Evolutionary conservation across 2,113 vertebrate species (phyloP).

Genomic region (Eubucco bourcierii): DNA sequence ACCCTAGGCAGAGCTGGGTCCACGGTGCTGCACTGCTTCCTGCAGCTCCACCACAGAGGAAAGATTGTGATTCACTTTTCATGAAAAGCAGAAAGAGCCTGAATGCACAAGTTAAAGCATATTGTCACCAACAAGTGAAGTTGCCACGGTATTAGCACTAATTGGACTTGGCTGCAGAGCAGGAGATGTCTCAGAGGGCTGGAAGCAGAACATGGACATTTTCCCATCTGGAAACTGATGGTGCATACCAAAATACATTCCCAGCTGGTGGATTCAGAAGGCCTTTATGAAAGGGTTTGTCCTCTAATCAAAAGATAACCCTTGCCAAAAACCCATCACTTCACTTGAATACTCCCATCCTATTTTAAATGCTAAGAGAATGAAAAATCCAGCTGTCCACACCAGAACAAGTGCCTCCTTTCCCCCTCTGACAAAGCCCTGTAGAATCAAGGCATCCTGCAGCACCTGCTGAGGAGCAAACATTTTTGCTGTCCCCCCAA

Average conservation of each 20-base stretch:
- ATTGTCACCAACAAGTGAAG: conserved; percentile 49
- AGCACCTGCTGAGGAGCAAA: not conserved
- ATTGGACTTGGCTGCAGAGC: conserved; percentile 51
- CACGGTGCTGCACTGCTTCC: not conserved
- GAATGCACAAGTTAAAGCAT: conserved; percentile 32
- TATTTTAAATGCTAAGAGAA: conserved; percentile 2
- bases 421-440: not conserved
- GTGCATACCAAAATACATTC: conserved; percentile 42
- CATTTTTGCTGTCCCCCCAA: not conserved
- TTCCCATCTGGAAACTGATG: conserved; percentile 51
- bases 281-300: conserved; percentile 13
- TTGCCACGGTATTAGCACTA: conserved; percentile 29
- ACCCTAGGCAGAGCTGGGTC: not conserved
- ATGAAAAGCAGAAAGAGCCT: not conserved
- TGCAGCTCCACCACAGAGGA: not conserved
- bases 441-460: not conserved
- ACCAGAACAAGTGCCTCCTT: not conserved
- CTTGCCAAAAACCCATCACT: conserved; percentile 9
- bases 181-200: conserved; percentile 50
- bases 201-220: conserved; percentile 47
- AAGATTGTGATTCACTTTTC: not conserved
- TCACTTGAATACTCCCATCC: not conserved
- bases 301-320: conserved; percentile 25
- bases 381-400: not conserved
- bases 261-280: conserved; percentile 47